Base-by-base conservation (phyloP, 1,140 invertebrate genomes). In the Linepithema humile region DNA sequence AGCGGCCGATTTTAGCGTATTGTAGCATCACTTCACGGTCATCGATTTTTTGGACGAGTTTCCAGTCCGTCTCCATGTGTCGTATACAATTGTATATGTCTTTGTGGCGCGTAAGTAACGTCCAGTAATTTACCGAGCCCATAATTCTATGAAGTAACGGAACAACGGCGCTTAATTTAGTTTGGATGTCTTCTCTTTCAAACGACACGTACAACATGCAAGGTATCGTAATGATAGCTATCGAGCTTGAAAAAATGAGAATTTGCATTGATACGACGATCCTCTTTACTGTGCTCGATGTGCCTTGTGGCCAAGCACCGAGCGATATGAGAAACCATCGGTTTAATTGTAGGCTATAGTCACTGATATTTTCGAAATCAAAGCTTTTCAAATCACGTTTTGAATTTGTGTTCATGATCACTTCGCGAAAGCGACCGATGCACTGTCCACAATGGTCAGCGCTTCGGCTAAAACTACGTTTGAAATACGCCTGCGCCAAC, bases 11-110 rank as follows among this genome's bases (percentile, higher is more conserved):
- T 4, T 65, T 60, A 0, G 77, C 84, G 32, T 70, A 72, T 1
- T 64, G 50, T 5, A 77, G 12, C 86, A 88, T 88, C 20, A 88
- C 67, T 15, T 57, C 4, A 20, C 45, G 57, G 43, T 85, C 78
- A 0, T 83, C 35, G 29, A 26, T 10, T 38, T 29, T 23, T 2
- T 35, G 45, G 10, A 90, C 67, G 1, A 50, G 55, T 35, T 53
- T 70, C 92, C 92, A 93, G 69, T 93, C 92, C 12, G 65, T 43
- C 12, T 89, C 88, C 3, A 92, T 67, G 32, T 92, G 86, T 7
- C 82, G 60, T 12, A 93, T 67, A 62, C 91, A 91, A 10, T 57
- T 45, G 0, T 78, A 69, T 55, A 93, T 91, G 4, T 91, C 85
- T 1, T 75, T 15, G 26, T 70, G 78, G 17, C 74, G 82, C 0